Percentiles rank a stretch among this genome's conserved stretches.
These are phyloP conservation scores for Oxyscelio sp. DNA, from an alignment of 2,888 invertebrate genomes.

Conservation along the genomic window DNA sequence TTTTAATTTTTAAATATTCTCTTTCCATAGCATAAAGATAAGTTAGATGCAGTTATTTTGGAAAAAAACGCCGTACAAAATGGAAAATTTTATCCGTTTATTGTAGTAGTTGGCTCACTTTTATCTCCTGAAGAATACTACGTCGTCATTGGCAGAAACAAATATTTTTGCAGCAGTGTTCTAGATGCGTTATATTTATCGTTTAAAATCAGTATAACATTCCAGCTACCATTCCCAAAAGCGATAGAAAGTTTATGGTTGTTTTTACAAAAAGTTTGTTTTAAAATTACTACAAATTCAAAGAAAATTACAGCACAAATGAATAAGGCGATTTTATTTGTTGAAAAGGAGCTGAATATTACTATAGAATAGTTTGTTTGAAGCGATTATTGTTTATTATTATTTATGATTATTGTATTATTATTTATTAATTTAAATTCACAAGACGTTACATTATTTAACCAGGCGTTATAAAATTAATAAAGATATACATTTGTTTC, in stretches of 20 bases:
- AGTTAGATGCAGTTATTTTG: background rate
- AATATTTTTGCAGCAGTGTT: background rate
- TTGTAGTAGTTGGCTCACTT: background rate
- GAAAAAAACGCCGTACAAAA: background rate
- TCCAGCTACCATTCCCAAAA: background rate
- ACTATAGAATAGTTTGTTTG: too few relatives aligned
- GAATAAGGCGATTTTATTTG: background rate
- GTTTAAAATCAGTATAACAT: background rate
- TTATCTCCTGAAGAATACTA: slow-evolving; percentile 5
- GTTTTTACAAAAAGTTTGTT: slow-evolving; percentile 16
- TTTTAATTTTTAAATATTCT: background rate
- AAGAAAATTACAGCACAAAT: background rate
- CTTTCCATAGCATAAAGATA: background rate
- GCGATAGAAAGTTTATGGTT: slow-evolving; percentile 5
- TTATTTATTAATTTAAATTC: too few relatives aligned
- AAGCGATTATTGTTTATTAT: too few relatives aligned
- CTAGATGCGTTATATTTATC: background rate
- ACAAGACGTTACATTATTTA: too few relatives aligned
- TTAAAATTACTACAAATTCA: slow-evolving; percentile 2
- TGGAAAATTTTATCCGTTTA: slow-evolving; percentile 3
- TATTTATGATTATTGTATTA: too few relatives aligned
- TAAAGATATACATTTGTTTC: background rate
- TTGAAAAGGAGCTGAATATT: background rate
- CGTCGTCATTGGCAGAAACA: background rate
- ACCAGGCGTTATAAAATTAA: too few relatives aligned